Percentiles rank a stretch among this genome's conserved stretches.
phyloP scores from a whole-genome alignment of 2,113 vertebrate species.

The Brachionichthys hirsutus region DNA sequence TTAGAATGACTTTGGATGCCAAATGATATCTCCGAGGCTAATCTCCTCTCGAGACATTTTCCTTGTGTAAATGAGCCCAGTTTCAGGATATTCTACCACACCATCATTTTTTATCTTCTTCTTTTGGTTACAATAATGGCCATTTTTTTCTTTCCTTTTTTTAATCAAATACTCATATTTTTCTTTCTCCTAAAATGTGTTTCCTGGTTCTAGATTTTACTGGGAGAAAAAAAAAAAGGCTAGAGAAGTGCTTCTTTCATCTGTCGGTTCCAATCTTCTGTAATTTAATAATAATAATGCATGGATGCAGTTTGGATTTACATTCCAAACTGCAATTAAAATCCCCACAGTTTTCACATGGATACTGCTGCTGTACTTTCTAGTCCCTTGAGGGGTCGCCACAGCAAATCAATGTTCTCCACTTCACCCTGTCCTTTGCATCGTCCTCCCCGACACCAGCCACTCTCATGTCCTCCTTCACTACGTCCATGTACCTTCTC shows the following conservation, averaged over 20 bases:
- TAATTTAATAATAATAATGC: too few species aligned
- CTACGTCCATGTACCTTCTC: too few species aligned
- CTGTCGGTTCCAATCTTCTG: constrained; percentile 2
- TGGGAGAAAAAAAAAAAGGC: not conserved
- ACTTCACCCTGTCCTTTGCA: too few species aligned
- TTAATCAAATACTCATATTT: constrained; percentile 3
- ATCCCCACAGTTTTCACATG: too few species aligned
- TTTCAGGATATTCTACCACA: constrained; percentile 26
- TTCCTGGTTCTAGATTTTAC: not conserved
- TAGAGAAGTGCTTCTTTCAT: not conserved
- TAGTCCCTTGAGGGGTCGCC: too few species aligned
- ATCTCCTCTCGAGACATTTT: constrained; percentile 34
- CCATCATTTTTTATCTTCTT: constrained; percentile 10
- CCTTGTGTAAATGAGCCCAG: constrained; percentile 51
- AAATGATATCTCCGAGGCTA: constrained; percentile 45
- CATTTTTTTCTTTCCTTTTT: not conserved
- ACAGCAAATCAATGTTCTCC: too few species aligned
- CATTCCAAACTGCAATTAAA: too few species aligned
- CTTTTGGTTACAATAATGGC: constrained; percentile 29
- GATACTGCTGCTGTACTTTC: too few species aligned
- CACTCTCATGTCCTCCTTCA: too few species aligned
- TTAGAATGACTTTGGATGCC: constrained; percentile 66
- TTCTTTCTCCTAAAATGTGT: constrained; percentile 2
- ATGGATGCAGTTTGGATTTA: too few species aligned
- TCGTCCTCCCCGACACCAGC: too few species aligned